Base-by-base conservation (phyloP, 2,797 vertebrate genomes). In the Labeo calbasu region DNA sequence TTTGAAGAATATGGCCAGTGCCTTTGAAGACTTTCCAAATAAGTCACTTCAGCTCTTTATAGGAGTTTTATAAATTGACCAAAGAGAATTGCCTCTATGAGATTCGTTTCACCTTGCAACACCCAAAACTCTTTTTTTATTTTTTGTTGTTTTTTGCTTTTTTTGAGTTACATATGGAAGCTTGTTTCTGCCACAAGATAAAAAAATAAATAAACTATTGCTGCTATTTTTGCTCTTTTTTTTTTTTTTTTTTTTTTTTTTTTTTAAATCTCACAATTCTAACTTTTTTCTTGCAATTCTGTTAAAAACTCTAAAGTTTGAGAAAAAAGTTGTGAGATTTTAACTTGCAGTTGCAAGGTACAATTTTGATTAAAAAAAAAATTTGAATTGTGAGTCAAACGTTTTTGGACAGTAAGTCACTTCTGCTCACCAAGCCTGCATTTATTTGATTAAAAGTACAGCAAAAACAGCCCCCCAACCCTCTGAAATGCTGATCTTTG, bases 1-100 rank as follows among this genome's bases (percentile, higher is more conserved):
- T 28, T 40, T 83, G 36, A 83, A 43, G 50, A 83, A 46, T 28
- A 25, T 57, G 28, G 25, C 23, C 81, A n/a, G 81, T 68, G 81
- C 72, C 72, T 76, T 82, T 76, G 11, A 55, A 46, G 59, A 83
- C 28, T 40, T 28, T 17, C 25, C 70, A 72, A 61, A 77, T 11
- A 21, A 53, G 28, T 75, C 81, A 55, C 48, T 43, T 5, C 14
- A 23, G 23, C 13, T 63, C 61, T 63, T 28, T 28, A 63, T 15
- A 25, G 4, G 2, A 14, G 59, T 15, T 81, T 70, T 19, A 80
- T 36, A 12, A 75, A 66, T 10, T 12, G 69, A 61, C 57, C 70
- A 82, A 53, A 82, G 70, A 15, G 10, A 36, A 13, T 40, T 53
- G 80, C 80, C 70, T 36, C 25, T 7, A 72, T 82, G 81, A 82